Base-by-base conservation (phyloP, 2,113 vertebrate species). In the Pelusios castaneus region DNA sequence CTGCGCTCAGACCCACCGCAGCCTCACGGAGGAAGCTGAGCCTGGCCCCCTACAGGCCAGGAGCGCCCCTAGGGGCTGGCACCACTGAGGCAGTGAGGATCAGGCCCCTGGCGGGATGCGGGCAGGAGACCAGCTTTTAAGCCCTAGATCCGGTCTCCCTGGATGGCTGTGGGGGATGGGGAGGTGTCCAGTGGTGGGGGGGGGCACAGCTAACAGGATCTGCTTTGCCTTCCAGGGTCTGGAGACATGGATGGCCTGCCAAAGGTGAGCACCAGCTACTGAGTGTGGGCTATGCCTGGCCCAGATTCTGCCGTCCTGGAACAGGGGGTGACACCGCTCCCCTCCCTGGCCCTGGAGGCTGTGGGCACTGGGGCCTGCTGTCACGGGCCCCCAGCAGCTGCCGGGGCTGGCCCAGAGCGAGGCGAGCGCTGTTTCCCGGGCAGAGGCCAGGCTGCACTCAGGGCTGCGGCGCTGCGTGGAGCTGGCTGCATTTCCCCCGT, bases 161-260 rank as follows among this genome's bases (percentile, higher is more conserved):
- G 17, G 19, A 9, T 2, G 63, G 8, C 7, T 31, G 63, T 16
- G 2, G 55, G 55, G 25, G 55, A 3, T 10, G 52, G 49, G 29
- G 52, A 8, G 25, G 19, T 19, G 29, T 75, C n/a, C 41, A 31
- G 11, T 38, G n/a, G 29, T 67, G 27, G 17, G 10, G n/a, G 7
- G 41, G 16, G 24, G 82, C 76, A 16, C 4, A 3, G 29, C 45
- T 78, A 47, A 78, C 27, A 6, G 76, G 2, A 0, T 41, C 67
- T 85, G 75, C 25, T 67, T 81, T 4, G n/a, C 54, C 17, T 25
- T 83, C 76, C 97, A 99, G 99, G 99, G 94, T 99, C 99, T 77
- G 98, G 98, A 89, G 99, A 99, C 91, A 98, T 99, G 98, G 99
- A 99, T 52, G 98, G 98, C 98, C 98, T 99, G 99, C 98, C 99